These are phyloP conservation scores for Rhynchotus rufescens DNA, from an alignment of 2,797 vertebrate species.

Conservation along the genomic window DNA sequence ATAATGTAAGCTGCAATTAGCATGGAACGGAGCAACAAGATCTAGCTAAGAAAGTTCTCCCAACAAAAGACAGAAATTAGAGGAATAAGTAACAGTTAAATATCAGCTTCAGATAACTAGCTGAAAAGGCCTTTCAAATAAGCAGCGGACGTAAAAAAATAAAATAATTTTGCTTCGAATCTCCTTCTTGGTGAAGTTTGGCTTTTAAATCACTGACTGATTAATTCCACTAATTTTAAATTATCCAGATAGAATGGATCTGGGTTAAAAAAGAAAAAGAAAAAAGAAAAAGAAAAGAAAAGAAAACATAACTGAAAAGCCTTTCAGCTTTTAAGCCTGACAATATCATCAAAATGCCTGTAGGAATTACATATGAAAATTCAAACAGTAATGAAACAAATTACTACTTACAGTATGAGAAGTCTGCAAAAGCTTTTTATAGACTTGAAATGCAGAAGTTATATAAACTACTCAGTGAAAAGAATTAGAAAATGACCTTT, in stretches of 20 bases:
- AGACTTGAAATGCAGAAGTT: slow-evolving; percentile 85
- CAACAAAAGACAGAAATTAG: slow-evolving; percentile 84
- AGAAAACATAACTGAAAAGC: slow-evolving; percentile 56
- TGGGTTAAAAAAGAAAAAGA: neutral
- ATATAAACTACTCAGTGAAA: slow-evolving; percentile 80
- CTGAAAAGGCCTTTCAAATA: slow-evolving; percentile 80
- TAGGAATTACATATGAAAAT: slow-evolving; percentile 81
- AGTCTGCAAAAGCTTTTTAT: slow-evolving; percentile 81
- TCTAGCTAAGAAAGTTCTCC: slow-evolving; percentile 81
- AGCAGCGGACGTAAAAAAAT: slow-evolving; percentile 75
- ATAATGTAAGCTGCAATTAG: slow-evolving; percentile 87
- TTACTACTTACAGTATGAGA: slow-evolving; percentile 81
- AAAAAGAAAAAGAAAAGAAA: neutral
- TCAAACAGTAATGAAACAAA: slow-evolving; percentile 81
- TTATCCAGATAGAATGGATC: slow-evolving; percentile 73
- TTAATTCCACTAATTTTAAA: slow-evolving; percentile 79
- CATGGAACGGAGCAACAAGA: slow-evolving; percentile 81
- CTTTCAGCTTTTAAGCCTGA: slow-evolving; percentile 78
- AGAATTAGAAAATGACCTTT: slow-evolving; percentile 86
- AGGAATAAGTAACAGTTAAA: slow-evolving; percentile 85
- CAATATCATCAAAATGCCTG: slow-evolving; percentile 79
- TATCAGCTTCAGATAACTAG: slow-evolving; percentile 78
- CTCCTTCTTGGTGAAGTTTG: slow-evolving; percentile 5
- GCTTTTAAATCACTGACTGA: slow-evolving; percentile 70
- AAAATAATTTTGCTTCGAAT: slow-evolving; percentile 68